Percentiles rank a stretch among this genome's conserved stretches.
Evolutionary conservation across 2,888 invertebrate genomes (phyloP).

Genomic region (Hybos culiciformis): DNA sequence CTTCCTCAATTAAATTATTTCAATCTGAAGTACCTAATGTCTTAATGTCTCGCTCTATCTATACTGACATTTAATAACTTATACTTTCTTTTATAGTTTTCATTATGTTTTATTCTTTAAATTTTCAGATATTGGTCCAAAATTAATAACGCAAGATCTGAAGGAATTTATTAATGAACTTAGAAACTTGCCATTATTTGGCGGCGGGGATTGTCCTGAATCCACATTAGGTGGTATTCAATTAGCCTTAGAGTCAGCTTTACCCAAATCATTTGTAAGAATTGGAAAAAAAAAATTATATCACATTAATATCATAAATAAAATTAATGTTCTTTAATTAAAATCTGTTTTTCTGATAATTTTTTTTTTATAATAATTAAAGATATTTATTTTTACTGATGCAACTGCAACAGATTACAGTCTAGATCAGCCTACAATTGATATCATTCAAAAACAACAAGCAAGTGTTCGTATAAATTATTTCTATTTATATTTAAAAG

Average conservation of each 20-base stretch:
- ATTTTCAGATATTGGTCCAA: slow-evolving; percentile 45
- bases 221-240: slow-evolving; percentile 53
- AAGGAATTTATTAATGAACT: slow-evolving; percentile 44
- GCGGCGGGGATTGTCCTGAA: slow-evolving; percentile 65
- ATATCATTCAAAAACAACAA: slow-evolving; percentile 56
- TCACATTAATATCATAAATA: too few species aligned
- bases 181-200: slow-evolving; percentile 43
- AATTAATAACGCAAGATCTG: slow-evolving; percentile 48
- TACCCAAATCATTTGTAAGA: slow-evolving; percentile 52
- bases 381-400: slow-evolving; percentile 68
- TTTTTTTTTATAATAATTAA: too few species aligned
- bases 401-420: slow-evolving; percentile 55
- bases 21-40: too few species aligned
- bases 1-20: too few species aligned
- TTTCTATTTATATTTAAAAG: neutral
- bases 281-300: too few species aligned
- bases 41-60: too few species aligned
- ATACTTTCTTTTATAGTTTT: too few species aligned
- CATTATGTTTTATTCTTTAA: slow-evolving; percentile 6
- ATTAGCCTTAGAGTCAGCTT: slow-evolving; percentile 47
- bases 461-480: slow-evolving; percentile 42
- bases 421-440: slow-evolving; percentile 46
- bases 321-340: too few species aligned
- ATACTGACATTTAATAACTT: too few species aligned
- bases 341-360: too few species aligned